These are phyloP conservation scores for Drosophila basisetae DNA, from an alignment of 2,888 invertebrate genomes.

Conservation along the genomic window DNA sequence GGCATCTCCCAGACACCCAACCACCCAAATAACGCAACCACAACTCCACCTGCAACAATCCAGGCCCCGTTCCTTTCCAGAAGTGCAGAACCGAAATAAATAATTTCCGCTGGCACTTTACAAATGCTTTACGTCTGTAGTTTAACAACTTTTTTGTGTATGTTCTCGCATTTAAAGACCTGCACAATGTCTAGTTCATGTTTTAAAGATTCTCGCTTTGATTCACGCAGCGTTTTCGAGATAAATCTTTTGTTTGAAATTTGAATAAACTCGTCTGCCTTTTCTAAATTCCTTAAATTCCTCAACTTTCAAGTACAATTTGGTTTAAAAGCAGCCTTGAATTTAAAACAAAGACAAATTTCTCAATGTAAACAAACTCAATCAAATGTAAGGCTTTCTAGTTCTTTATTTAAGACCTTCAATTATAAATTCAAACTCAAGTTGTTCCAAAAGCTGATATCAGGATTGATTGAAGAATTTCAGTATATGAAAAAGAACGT, in stretches of 20 bases:
- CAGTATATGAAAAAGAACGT: not conserved
- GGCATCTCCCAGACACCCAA: slow-evolving; percentile 20
- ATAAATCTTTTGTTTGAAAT: not conserved
- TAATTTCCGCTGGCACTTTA: slow-evolving; percentile 75
- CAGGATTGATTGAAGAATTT: too few relatives aligned
- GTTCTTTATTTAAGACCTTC: not conserved
- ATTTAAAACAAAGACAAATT: not conserved
- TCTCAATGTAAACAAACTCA: not conserved
- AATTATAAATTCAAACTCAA: not conserved
- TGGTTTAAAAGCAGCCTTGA: not conserved
- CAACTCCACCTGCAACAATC: not conserved
- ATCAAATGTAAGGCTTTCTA: not conserved
- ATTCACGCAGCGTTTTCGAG: slow-evolving; percentile 42
- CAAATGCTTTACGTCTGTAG: slow-evolving; percentile 76
- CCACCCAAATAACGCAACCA: slow-evolving; percentile 1
- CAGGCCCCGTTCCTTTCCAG: slow-evolving; percentile 30
- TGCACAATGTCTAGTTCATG: slow-evolving; percentile 30
- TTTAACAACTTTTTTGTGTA: slow-evolving; percentile 57
- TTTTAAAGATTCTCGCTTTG: slow-evolving; percentile 53
- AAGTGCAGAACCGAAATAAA: slow-evolving; percentile 72
- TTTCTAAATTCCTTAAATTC: not conserved
- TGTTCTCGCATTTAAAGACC: slow-evolving; percentile 20
- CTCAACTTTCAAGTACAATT: not conserved
- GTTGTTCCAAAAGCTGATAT: not conserved
- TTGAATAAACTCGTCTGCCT: not conserved